A percentile compares a stretch with the other conserved stretches of the same genome.
phyloP scores from a whole-genome alignment of 2,113 vertebrate species.

The Macquaria australasica region DNA sequence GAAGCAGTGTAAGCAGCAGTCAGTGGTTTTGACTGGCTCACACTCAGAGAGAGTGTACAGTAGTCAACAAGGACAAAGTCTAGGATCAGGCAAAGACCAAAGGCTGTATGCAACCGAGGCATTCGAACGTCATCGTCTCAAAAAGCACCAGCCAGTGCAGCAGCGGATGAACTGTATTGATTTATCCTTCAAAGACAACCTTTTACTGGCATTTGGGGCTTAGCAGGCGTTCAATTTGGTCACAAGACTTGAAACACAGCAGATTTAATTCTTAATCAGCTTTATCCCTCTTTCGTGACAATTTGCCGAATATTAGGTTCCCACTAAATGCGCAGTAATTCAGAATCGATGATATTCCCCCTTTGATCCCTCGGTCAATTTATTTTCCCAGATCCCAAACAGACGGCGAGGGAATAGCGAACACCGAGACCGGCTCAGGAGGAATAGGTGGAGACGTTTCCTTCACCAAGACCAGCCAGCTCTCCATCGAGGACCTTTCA shows the following conservation, averaged over 20 bases:
- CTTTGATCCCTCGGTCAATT: conserved; percentile 22
- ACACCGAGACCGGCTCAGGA: conserved; percentile 84
- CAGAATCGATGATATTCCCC: conserved; percentile 42
- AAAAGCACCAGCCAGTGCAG: conserved; percentile 25
- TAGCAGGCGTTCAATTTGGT: conserved; percentile 60
- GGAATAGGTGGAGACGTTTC: conserved; percentile 86
- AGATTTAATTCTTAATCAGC: conserved; percentile 69
- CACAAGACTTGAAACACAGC: conserved; percentile 72
- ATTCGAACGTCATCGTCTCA: conserved; percentile 36
- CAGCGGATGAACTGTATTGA: conserved; percentile 47
- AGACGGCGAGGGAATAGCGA: conserved; percentile 89
- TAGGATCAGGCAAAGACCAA: conserved; percentile 50
- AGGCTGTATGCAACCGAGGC: conserved; percentile 25
- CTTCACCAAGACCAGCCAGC: conserved; percentile 90
- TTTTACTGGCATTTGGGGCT: conserved; percentile 45
- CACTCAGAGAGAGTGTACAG: background rate
- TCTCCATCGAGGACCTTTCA: conserved; percentile 91
- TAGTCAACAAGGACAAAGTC: conserved; percentile 67
- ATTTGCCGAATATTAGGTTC: conserved; percentile 59
- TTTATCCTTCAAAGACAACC: conserved; percentile 68
- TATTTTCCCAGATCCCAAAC: conserved; percentile 91
- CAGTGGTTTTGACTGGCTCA: conserved; percentile 20
- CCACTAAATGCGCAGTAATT: conserved; percentile 59
- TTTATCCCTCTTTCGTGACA: conserved; percentile 70
- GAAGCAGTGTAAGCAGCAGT: background rate